Conservation (phyloP, 2,888 invertebrate genomes). For the Drosophila neonasuta region DNA sequence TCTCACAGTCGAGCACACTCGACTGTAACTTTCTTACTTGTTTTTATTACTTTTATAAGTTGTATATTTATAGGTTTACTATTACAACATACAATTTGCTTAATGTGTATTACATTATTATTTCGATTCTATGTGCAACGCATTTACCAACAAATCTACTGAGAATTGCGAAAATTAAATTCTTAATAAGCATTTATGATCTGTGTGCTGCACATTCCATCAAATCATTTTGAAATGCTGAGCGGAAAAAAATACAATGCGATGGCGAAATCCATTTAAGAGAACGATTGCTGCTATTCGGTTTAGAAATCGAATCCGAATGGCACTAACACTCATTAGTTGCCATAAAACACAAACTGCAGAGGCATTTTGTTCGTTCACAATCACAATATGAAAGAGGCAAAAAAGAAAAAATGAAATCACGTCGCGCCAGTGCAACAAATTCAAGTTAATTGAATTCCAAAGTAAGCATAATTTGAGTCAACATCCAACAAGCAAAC, state of each 20-base stretch:
- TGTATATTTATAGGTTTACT: too few species aligned
- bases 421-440: constrained; percentile 81
- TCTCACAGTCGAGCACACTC: too few species aligned
- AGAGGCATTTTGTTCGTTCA: constrained; percentile 19
- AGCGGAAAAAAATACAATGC: constrained; percentile 11
- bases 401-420: constrained; percentile 66
- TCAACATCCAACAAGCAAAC: constrained; percentile 48
- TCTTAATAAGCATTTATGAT: neutral
- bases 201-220: neutral
- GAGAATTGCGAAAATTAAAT: neutral
- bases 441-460: constrained; percentile 81
- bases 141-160: too few species aligned
- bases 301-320: constrained; percentile 50
- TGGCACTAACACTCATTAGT: constrained; percentile 65
- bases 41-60: too few species aligned
- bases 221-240: constrained; percentile 8
- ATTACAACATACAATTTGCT: too few species aligned
- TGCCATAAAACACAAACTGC: constrained; percentile 70
- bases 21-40: too few species aligned
- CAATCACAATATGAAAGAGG: constrained; percentile 20
- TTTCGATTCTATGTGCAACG: too few species aligned
- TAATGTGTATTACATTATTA: too few species aligned
- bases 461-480: constrained; percentile 76
- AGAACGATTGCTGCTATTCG: constrained; percentile 18
- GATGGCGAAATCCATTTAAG: constrained; percentile 33